Evolutionary conservation across 2,888 invertebrate genomes (phyloP).

Genomic region (Dorcus parallelipipedus): DNA sequence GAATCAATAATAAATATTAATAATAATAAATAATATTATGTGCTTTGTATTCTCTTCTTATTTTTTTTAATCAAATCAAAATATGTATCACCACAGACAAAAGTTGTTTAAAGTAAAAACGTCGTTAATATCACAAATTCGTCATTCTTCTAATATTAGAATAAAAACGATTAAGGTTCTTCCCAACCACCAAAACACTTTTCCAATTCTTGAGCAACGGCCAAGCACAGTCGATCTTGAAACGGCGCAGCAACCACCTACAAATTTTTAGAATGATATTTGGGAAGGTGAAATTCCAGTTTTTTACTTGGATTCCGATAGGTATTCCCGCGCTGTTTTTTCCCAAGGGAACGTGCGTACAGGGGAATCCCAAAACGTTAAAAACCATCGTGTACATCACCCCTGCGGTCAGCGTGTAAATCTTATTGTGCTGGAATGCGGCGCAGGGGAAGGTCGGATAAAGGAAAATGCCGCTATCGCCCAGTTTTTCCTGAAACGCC

Average conservation of each 20-base stretch:
- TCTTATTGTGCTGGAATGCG: constrained; percentile 65
- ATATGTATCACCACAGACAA: no score
- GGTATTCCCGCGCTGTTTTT: constrained; percentile 79
- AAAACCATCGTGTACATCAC: constrained; percentile 65
- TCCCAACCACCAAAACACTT: constrained; percentile 30
- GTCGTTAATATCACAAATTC: no score
- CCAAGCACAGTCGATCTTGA: constrained; percentile 76
- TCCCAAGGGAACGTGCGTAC: constrained; percentile 84
- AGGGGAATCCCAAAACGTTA: constrained; percentile 83
- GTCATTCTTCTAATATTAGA: no score
- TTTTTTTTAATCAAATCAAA: no score
- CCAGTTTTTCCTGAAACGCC: constrained; percentile 55
- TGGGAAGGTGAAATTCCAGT: no score
- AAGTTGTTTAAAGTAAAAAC: no score
- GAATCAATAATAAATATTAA: no score
- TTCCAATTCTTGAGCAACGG: constrained; percentile 77
- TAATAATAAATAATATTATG: no score
- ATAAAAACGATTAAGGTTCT: no score
- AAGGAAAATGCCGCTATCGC: constrained; percentile 67
- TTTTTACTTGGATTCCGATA: constrained; percentile 70
- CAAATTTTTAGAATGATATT: constrained; percentile 20
- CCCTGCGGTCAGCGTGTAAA: constrained; percentile 57
- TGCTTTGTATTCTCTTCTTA: no score
- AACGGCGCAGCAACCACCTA: constrained; percentile 70
- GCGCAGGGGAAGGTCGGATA: constrained; percentile 65